Percentiles rank a stretch among this genome's conserved stretches.
phyloP scores from a whole-genome alignment of 2,797 vertebrate species.

The Hybognathus amarus region DNA sequence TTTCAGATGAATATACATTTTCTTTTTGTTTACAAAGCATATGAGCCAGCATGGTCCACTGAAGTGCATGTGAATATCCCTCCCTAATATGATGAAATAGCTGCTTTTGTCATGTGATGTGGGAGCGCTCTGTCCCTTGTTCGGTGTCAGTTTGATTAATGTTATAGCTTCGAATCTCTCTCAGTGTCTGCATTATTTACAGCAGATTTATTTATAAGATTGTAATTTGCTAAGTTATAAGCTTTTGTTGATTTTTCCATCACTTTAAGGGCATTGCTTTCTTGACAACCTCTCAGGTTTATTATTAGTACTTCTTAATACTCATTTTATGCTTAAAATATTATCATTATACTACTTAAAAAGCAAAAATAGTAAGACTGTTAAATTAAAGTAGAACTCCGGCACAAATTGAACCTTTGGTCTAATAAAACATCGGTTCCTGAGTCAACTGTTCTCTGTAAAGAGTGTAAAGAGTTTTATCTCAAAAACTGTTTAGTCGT shows the following conservation, averaged over 20 bases:
- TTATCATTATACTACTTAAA: background rate
- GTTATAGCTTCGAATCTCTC: background rate
- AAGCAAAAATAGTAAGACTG: background rate
- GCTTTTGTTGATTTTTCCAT: background rate
- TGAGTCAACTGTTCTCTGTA: no score
- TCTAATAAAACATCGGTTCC: no score
- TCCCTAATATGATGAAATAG: slow-evolving; percentile 20
- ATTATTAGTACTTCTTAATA: background rate
- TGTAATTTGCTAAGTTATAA: slow-evolving; percentile 15
- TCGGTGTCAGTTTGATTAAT: background rate
- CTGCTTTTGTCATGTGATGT: slow-evolving; percentile 52
- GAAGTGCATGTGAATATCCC: slow-evolving; percentile 49
- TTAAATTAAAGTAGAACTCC: no score
- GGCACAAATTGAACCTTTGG: no score
- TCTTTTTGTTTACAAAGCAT: slow-evolving; percentile 24
- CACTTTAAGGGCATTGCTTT: background rate
- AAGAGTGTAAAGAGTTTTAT: no score
- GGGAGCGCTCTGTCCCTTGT: background rate
- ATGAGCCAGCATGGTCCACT: slow-evolving; percentile 33
- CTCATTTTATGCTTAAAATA: background rate
- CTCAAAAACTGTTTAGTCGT: no score
- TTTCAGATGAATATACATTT: background rate
- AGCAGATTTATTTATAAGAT: slow-evolving; percentile 16
- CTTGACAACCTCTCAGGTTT: slow-evolving; percentile 36
- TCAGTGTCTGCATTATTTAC: background rate